Conservation (phyloP, 2,888 invertebrate species). For the Microplitis deprimator region DNA sequence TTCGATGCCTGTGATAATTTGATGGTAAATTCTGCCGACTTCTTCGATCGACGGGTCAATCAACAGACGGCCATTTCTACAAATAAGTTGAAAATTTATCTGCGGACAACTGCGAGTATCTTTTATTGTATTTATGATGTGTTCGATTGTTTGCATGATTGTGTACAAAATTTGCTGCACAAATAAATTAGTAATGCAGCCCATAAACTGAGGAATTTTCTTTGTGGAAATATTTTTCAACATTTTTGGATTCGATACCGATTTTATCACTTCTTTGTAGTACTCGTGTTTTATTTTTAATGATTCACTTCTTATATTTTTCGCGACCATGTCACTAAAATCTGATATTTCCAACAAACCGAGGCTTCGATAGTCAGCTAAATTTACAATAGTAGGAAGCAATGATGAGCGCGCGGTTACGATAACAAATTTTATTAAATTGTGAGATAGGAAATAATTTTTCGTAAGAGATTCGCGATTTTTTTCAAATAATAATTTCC, state of each 20-base stretch:
- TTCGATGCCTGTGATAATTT: slow-evolving; percentile 75
- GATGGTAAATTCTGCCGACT: slow-evolving; percentile 75
- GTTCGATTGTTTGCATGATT: slow-evolving; percentile 79
- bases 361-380: slow-evolving; percentile 54
- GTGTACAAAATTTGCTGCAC: slow-evolving; percentile 78
- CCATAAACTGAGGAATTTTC: slow-evolving; percentile 66
- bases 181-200: slow-evolving; percentile 72
- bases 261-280: slow-evolving; percentile 69
- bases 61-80: slow-evolving; percentile 73
- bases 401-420: slow-evolving; percentile 65
- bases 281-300: slow-evolving; percentile 69
- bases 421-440: slow-evolving; percentile 57
- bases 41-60: slow-evolving; percentile 75
- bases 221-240: slow-evolving; percentile 59
- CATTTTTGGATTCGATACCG: slow-evolving; percentile 51
- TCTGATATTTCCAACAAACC: slow-evolving; percentile 57
- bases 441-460: slow-evolving; percentile 61
- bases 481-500: slow-evolving; percentile 30
- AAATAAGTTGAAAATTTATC: slow-evolving; percentile 75
- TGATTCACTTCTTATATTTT: slow-evolving; percentile 67
- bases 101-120: slow-evolving; percentile 76
- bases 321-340: slow-evolving; percentile 59
- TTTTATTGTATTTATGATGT: slow-evolving; percentile 75
- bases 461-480: slow-evolving; percentile 48
- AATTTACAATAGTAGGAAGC: slow-evolving; percentile 67